phyloP scores from a whole-genome alignment of 2,113 vertebrate genomes.

The Halcyon senegalensis region DNA sequence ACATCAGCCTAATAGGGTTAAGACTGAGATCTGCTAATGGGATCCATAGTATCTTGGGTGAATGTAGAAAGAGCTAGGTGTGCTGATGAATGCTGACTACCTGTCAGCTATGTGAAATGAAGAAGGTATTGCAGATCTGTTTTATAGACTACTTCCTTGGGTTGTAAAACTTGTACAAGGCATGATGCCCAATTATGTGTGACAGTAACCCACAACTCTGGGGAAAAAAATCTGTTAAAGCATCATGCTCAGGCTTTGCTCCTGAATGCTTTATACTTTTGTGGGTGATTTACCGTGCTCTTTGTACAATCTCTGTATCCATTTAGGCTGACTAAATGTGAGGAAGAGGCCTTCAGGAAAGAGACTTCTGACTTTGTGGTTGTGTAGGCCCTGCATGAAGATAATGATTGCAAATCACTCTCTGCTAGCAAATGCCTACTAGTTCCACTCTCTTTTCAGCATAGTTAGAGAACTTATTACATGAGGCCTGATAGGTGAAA shows the following conservation, averaged over 20 bases:
- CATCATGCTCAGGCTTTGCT: neutral
- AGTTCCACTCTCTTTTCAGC: neutral
- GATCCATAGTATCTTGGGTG: conserved; percentile 18
- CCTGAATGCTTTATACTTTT: neutral
- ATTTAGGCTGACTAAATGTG: neutral
- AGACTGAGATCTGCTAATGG: conserved; percentile 14
- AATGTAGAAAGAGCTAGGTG: neutral
- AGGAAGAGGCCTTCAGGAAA: neutral
- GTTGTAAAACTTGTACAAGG: neutral
- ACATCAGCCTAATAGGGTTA: conserved; percentile 23
- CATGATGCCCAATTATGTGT: neutral
- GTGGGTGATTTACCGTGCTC: neutral
- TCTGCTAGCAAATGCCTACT: neutral
- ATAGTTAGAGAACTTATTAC: neutral
- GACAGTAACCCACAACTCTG: neutral
- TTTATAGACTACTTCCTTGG: neutral
- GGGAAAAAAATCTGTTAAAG: neutral
- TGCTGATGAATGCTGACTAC: conserved; percentile 22
- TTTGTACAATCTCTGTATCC: neutral
- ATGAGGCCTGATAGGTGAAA: neutral
- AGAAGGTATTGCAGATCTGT: neutral
- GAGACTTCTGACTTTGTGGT: neutral
- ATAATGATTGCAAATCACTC: neutral
- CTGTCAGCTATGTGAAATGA: conserved; percentile 14
- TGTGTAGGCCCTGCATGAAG: neutral